phyloP scores from a whole-genome alignment of 2,797 vertebrate genomes.

The Cheracebus regulus region DNA sequence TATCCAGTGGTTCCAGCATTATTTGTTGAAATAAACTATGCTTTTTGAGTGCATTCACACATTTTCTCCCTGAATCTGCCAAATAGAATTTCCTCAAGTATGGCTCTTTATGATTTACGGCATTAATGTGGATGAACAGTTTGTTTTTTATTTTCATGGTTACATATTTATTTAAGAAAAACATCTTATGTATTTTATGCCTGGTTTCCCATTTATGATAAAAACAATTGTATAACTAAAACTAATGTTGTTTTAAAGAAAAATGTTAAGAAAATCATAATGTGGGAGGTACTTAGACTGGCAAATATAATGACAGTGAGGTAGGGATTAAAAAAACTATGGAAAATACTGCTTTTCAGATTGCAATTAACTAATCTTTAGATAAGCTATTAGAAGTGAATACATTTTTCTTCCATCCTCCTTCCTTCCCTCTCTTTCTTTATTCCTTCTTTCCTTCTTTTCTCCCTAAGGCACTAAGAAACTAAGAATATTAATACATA shows the following conservation, averaged over 20 bases:
- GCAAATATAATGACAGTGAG: not conserved
- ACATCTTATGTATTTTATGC: not conserved
- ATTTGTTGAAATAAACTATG: not conserved
- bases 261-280: not conserved
- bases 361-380: not conserved
- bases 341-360: not conserved
- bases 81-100: not conserved
- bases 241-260: not conserved
- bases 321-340: not conserved
- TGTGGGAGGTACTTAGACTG: not conserved
- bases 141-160: not conserved
- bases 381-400: not conserved
- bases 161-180: slow-evolving; percentile 16
- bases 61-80: not conserved
- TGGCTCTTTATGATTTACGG: not conserved
- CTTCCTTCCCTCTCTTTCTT: too few relatives aligned
- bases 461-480: too few relatives aligned
- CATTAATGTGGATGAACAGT: not conserved
- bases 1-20: not conserved
- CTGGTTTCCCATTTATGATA: not conserved
- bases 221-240: slow-evolving; percentile 10
- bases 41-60: not conserved
- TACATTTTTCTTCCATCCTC: too few relatives aligned
- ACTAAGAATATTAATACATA: too few relatives aligned
- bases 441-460: too few relatives aligned